Base-by-base conservation (phyloP, 2,113 vertebrate species). In the Catharus bicknelli region DNA sequence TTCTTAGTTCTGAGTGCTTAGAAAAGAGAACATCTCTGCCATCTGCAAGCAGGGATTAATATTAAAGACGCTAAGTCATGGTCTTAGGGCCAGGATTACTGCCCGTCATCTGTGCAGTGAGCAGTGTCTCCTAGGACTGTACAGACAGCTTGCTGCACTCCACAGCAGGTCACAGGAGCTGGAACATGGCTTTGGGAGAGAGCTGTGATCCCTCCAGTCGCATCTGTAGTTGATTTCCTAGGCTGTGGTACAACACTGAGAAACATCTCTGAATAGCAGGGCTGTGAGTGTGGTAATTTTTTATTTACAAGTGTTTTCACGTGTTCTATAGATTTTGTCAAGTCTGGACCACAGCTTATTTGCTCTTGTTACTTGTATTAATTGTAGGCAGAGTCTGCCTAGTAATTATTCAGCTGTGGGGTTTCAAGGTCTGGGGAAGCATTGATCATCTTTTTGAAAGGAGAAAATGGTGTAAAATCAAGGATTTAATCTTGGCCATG, bases 81-180 rank as follows among this genome's bases (percentile, higher is more conserved):
- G 63, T 74, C 16, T 93, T 88, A 88, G 77, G 51, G 51, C 59
- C 42, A 27, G 89, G 89, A 88, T 93, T 95, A 92, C 29, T 67
- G 76, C 54, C 34, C 0, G 1, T 93, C 68, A 5, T 58, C 50
- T 61, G 58, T 1, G 3, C 45, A 15, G 51, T 13, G 43, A 50
- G 58, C 10, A 2, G 25, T 10, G 10, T 77, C 83, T 88, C 50
- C 29, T 50, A 5, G 80, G 29, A 30, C 32, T 38, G 16, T 5
- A 7, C 26, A 27, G 62, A 3, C 9, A 69, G 45, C 69, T 54
- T 69, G 30, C 62, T 86, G 45, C 29, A 3, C 25, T 29, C 66
- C 45, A 51, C 36, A 36, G 54, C 48, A 27, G 82, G 32, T 53
- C 61, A n/a, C 22, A 23, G 55, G 3, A 32, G 12, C 2, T 67